Base-by-base conservation (phyloP, 1,140 invertebrate species). In the Aporrectodea caliginosa region DNA sequence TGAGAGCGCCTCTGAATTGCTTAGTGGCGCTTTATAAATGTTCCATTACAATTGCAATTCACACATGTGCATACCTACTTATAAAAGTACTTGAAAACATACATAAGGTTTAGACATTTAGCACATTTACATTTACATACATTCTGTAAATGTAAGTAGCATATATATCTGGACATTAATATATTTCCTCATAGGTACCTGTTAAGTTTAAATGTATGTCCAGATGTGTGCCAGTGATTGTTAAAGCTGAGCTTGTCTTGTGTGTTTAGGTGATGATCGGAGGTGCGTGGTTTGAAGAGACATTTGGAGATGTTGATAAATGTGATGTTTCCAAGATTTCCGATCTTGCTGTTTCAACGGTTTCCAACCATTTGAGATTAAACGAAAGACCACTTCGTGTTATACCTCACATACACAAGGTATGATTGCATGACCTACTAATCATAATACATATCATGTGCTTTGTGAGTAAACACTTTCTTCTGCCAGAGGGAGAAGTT, bases 231-330 rank as follows among this genome's bases (percentile, higher is more conserved):
- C n/a, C n/a, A n/a, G n/a, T n/a, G n/a, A 22, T 32, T 72, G 2
- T 72, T 12, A 27, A 12, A 12, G 2, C n/a, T 33, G 27, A 71
- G 2, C 2, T 72, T 22, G 16, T 68, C 75, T 80, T 27, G 74
- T 43, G 73, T 68, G 79, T 83, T 30, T 79, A 89, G 81, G 94
- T 95, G 0, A 98, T 98, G 95, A 92, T 97, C 90, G 95, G 95
- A 72, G 95, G 95, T 1, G 91, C 91, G 78, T 96, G 94, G 94
- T 96, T 93, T 85, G 87, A 94, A 79, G 89, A 94, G 83, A 90
- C 93, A 81, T 94, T 95, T 87, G 92, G 92, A 14, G 32, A 80
- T 35, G 75, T 81, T 12, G 84, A 91, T 33, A 89, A 90, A 84
- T 89, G 92, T 6, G 90, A 89, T 31, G 88, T 92, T 73, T 89